phyloP scores from a whole-genome alignment of 2,113 vertebrate genomes.

The Gallinago paraguaiae region DNA sequence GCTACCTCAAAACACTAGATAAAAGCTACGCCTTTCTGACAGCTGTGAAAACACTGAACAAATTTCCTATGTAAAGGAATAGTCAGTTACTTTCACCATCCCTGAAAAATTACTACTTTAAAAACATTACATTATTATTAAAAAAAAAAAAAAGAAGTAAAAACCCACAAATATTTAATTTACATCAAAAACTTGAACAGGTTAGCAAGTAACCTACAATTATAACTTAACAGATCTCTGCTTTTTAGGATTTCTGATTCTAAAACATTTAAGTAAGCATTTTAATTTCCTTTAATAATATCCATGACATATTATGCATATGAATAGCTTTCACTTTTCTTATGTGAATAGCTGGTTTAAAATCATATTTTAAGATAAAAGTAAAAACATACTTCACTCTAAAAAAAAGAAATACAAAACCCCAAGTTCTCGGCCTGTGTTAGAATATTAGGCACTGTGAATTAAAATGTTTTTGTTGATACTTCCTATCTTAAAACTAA shows the following conservation, averaged over 20 bases:
- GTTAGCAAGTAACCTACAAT: background rate
- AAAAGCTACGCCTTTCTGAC: background rate
- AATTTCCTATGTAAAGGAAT: background rate
- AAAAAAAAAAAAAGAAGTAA: background rate
- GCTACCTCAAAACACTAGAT: background rate
- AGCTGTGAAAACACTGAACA: background rate
- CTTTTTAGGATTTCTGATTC: background rate
- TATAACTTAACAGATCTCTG: background rate
- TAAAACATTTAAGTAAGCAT: background rate
- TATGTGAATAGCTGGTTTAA: background rate
- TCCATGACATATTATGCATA: background rate
- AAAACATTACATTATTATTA: background rate
- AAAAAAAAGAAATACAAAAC: background rate
- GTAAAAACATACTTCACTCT: background rate
- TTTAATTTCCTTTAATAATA: background rate
- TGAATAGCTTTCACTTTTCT: background rate
- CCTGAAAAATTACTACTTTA: background rate
- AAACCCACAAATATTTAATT: background rate
- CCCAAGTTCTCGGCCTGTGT: background rate
- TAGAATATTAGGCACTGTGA: background rate
- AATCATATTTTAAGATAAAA: background rate
- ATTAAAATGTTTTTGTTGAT: background rate
- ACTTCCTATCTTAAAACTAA: background rate
- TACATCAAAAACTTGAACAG: background rate
- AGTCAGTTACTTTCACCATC: background rate